Conservation (phyloP, 2,113 vertebrate species). For the Benitochromis conjunctus region DNA sequence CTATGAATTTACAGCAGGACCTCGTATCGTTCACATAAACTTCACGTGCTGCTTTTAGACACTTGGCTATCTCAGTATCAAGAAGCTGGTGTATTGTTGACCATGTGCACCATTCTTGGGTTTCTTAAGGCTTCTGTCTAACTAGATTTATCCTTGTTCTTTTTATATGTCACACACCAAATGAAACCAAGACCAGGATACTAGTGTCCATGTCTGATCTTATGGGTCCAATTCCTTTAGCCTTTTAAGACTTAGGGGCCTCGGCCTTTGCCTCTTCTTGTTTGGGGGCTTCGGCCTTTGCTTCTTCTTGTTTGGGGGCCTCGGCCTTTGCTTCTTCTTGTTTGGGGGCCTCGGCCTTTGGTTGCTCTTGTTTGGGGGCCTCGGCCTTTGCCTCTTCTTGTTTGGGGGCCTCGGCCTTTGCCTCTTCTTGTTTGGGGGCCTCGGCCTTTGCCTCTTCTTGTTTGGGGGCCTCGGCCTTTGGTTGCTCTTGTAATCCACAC, state of each 20-base stretch:
- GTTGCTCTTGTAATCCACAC: slow-evolving; percentile 18
- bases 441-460: background rate
- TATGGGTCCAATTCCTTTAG: background rate
- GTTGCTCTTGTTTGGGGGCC: background rate
- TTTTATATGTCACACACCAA: background rate
- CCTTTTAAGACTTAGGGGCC: background rate
- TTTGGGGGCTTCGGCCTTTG: background rate
- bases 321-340: background rate
- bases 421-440: background rate
- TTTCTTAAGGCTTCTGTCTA: background rate
- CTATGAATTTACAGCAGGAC: background rate
- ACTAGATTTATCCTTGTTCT: background rate
- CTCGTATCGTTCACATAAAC: background rate
- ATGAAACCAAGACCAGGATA: background rate
- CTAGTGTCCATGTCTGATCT: background rate
- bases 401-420: background rate
- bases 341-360: background rate
- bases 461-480: background rate
- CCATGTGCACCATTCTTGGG: background rate
- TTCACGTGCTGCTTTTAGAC: background rate
- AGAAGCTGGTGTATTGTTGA: background rate
- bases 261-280: background rate
- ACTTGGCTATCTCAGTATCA: background rate
- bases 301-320: background rate
- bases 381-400: background rate